A percentile compares a stretch with the other conserved stretches of the same genome.
These are phyloP conservation scores for Oncorhynchus kisutch DNA, from an alignment of 2,113 vertebrate genomes.

Conservation along the genomic window DNA sequence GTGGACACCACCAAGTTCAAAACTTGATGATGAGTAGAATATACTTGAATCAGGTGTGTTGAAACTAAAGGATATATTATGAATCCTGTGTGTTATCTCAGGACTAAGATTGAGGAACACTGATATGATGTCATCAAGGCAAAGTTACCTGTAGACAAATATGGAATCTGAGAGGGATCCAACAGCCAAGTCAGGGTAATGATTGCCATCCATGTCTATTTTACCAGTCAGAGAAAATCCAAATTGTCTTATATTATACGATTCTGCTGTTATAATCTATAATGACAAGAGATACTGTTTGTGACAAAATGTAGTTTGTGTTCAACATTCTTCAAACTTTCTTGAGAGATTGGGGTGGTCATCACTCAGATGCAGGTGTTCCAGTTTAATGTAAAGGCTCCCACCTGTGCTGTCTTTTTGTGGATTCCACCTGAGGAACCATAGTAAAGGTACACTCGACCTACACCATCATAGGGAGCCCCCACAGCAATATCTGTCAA, in stretches of 20 bases:
- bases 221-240: conserved; percentile 94
- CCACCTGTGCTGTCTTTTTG: conserved; percentile 78
- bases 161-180: conserved; percentile 91
- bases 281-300: background rate
- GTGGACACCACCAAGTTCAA: too few species aligned
- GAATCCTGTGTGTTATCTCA: too few species aligned
- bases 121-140: background rate
- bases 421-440: conserved; percentile 77
- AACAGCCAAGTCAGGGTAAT: conserved; percentile 90
- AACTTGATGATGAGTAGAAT: too few species aligned
- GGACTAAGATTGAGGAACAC: background rate
- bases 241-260: conserved; percentile 69
- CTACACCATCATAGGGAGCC: conserved; percentile 83
- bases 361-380: background rate
- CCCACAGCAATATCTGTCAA: conserved; percentile 91
- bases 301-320: background rate
- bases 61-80: too few species aligned
- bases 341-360: background rate
- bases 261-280: background rate
- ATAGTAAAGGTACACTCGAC: conserved; percentile 87
- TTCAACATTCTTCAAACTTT: background rate
- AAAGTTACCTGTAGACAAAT: conserved; percentile 77
- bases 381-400: conserved; percentile 20
- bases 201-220: conserved; percentile 92
- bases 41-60: too few species aligned